Evolutionary conservation across 2,113 vertebrate genomes (phyloP).

Genomic region (Scartelaos histophorus): DNA sequence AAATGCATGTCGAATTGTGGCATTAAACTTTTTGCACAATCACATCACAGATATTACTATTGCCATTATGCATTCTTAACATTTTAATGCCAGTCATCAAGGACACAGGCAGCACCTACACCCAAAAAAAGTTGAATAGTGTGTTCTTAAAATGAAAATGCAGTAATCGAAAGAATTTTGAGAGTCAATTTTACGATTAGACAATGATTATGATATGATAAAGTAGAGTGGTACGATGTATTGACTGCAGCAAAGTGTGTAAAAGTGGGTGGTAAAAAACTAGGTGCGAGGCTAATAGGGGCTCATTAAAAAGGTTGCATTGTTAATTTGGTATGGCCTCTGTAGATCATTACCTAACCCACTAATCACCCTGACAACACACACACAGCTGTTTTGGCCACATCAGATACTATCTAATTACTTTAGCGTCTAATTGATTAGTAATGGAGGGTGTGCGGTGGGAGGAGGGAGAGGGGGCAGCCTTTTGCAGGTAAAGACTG

Average conservation of each 20-base stretch:
- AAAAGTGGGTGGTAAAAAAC: constrained; percentile 77
- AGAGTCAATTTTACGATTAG: neutral
- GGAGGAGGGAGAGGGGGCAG: constrained; percentile 18
- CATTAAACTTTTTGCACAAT: no score
- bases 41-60: no score
- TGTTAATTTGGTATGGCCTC: constrained; percentile 84
- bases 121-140: no score
- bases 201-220: neutral
- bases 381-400: constrained; percentile 49
- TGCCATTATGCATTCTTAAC: no score
- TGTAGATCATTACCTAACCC: constrained; percentile 83
- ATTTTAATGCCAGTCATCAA: no score
- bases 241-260: constrained; percentile 19
- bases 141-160: no score
- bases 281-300: constrained; percentile 80
- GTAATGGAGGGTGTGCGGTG: constrained; percentile 47
- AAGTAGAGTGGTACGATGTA: neutral
- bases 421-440: constrained; percentile 67
- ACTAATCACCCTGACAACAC: constrained; percentile 75
- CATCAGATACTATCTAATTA: constrained; percentile 73
- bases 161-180: neutral
- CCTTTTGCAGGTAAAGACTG: constrained; percentile 42
- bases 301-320: constrained; percentile 81
- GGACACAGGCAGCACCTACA: no score
- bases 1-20: no score